phyloP scores from a whole-genome alignment of 2,113 vertebrate species.

The Protobothrops flavoviridis region DNA sequence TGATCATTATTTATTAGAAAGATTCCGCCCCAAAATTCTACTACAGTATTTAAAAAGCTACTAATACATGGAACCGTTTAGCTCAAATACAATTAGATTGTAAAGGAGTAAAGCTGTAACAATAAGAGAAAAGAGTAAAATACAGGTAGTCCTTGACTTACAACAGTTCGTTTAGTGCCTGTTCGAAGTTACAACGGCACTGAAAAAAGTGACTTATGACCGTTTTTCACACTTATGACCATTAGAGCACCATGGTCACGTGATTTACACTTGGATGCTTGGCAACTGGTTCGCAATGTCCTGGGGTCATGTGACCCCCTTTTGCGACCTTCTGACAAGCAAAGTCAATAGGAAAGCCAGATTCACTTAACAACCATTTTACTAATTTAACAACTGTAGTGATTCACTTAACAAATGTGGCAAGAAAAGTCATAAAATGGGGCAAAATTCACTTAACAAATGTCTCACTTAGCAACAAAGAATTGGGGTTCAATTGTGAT shows the following conservation, averaged over 20 bases:
- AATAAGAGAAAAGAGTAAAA: background rate
- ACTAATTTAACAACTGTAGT: background rate
- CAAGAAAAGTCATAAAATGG: background rate
- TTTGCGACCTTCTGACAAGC: background rate
- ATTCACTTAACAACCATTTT: background rate
- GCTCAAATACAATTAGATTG: background rate
- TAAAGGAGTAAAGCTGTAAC: background rate
- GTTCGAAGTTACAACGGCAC: background rate
- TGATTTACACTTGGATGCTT: background rate
- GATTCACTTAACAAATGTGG: background rate
- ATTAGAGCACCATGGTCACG: background rate
- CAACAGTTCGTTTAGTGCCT: background rate
- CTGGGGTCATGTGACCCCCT: background rate
- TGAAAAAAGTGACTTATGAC: background rate
- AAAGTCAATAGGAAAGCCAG: background rate
- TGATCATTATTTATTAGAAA: accelerated
- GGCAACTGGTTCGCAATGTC: background rate
- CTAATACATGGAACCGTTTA: constrained; percentile 14
- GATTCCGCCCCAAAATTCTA: background rate
- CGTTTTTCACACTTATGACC: background rate
- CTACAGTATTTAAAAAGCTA: background rate
- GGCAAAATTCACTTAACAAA: background rate
- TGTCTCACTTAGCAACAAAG: background rate
- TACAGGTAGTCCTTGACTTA: background rate
- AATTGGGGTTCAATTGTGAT: background rate